Evolutionary conservation across 2,113 vertebrate genomes (phyloP).

Genomic region (Vanacampus margaritifer): DNA sequence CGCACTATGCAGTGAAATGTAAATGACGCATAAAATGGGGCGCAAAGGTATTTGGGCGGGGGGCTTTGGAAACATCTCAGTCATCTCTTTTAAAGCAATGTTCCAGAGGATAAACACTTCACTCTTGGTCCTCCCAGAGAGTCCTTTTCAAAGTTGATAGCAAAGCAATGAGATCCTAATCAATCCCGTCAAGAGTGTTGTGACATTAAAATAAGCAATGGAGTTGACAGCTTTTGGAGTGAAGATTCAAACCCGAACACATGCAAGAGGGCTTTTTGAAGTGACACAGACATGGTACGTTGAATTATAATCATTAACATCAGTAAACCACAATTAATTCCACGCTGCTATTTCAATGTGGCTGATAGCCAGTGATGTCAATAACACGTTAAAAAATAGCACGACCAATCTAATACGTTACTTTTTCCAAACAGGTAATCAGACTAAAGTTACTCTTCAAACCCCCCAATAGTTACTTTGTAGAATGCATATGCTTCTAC

Average conservation of each 20-base stretch:
- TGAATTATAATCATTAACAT: neutral
- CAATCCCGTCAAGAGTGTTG: neutral
- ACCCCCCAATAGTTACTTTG: no score
- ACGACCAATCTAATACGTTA: no score
- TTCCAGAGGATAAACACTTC: neutral
- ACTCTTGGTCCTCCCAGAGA: neutral
- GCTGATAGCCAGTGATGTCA: no score
- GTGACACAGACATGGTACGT: neutral
- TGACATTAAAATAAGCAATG: neutral
- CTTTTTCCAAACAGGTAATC: no score
- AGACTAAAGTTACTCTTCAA: no score
- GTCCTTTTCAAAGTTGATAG: neutral
- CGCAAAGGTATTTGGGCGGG: neutral
- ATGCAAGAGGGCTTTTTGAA: neutral
- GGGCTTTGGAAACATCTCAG: neutral
- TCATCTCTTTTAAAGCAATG: neutral
- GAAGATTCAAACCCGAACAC: neutral
- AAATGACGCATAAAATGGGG: conserved; percentile 3
- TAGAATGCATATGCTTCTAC: no score
- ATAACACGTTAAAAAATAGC: no score
- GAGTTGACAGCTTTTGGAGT: neutral
- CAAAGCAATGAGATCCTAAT: neutral
- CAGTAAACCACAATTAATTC: neutral
- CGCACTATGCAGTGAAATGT: neutral
- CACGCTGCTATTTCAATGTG: neutral